Percentiles rank a stretch among this genome's conserved stretches.
These are phyloP conservation scores for Crocuta crocuta DNA, from an alignment of 2,113 vertebrate species.

Conservation along the genomic window DNA sequence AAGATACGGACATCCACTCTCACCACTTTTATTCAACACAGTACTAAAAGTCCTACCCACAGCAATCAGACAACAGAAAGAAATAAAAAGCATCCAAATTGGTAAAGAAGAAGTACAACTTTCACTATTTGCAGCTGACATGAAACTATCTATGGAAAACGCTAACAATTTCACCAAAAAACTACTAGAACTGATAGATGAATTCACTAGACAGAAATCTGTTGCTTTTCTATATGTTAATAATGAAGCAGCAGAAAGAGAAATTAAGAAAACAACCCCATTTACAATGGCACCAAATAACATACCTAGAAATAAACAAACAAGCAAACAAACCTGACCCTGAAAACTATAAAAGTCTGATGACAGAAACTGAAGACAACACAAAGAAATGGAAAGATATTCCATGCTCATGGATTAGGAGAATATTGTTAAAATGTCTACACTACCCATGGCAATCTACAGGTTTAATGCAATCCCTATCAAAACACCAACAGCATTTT, in stretches of 20 bases:
- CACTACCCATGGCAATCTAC: not conserved
- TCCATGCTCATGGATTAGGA: not conserved
- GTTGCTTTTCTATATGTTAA: not conserved
- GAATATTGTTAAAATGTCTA: not conserved
- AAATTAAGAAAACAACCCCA: not conserved
- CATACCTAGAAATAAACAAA: not conserved
- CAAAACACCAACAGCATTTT: not conserved
- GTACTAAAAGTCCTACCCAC: not conserved
- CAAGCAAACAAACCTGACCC: not conserved
- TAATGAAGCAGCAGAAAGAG: not conserved
- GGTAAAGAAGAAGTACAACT: not conserved
- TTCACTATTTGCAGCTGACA: not conserved
- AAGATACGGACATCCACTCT: not conserved
- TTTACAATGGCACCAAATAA: not conserved
- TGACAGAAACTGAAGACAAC: not conserved
- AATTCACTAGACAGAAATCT: not conserved
- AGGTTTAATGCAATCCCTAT: not conserved
- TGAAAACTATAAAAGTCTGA: not conserved
- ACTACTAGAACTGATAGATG: not conserved
- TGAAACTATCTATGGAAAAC: not conserved
- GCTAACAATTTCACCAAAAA: not conserved
- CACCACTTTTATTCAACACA: not conserved
- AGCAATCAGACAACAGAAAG: not conserved
- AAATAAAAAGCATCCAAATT: not conserved
- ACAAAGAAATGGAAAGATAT: not conserved